Percentiles rank a stretch among this genome's conserved stretches.
phyloP scores from a whole-genome alignment of 2,113 vertebrate genomes.

The Cololabis saira region DNA sequence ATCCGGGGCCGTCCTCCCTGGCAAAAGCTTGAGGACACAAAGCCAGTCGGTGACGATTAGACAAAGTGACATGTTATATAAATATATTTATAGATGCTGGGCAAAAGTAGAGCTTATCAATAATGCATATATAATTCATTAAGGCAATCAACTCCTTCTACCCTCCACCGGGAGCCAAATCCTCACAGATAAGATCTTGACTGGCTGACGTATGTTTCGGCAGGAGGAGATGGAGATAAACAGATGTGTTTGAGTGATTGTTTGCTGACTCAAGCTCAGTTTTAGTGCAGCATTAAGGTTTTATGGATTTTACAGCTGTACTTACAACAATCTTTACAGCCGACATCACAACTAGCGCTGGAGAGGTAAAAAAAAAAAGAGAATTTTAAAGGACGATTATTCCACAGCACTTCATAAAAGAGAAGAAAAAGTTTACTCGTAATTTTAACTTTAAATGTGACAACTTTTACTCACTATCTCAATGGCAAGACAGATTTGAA shows the following conservation, averaged over 20 bases:
- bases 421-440: background rate
- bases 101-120: constrained; percentile 55
- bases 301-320: constrained; percentile 43
- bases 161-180: constrained; percentile 20
- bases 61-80: constrained; percentile 62
- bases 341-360: constrained; percentile 7
- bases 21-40: constrained; percentile 51
- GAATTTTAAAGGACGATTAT: constrained; percentile 14
- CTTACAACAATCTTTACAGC: constrained; percentile 32
- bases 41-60: constrained; percentile 51
- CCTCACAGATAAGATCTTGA: constrained; percentile 39
- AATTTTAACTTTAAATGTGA: background rate
- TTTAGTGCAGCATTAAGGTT: constrained; percentile 55
- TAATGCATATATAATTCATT: constrained; percentile 61
- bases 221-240: constrained; percentile 28
- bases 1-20: constrained; percentile 29
- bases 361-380: constrained; percentile 26
- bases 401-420: background rate
- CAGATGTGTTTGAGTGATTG: constrained; percentile 27
- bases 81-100: constrained; percentile 54
- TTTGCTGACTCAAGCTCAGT: constrained; percentile 53
- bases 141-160: constrained; percentile 34
- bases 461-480: background rate
- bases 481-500: background rate
- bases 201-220: constrained; percentile 33